Base-by-base conservation (phyloP, 2,113 vertebrate genomes). In the Burhinus bistriatus region DNA sequence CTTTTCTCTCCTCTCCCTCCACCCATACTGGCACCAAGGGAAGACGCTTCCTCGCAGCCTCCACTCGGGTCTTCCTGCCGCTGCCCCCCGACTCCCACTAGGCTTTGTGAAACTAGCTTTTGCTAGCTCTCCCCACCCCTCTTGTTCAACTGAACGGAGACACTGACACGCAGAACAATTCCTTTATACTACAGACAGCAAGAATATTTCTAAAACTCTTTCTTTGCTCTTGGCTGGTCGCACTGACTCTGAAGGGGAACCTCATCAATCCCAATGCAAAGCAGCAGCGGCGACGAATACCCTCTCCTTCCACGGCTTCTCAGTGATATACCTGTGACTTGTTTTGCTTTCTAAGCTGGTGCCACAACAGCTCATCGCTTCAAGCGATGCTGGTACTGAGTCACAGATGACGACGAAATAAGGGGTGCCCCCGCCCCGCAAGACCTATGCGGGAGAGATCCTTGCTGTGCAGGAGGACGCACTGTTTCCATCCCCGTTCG, bases 11-110 rank as follows among this genome's bases (percentile, higher is more conserved):
- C 90, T 57, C 69, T 36, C 71, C 57, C 32, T 45, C 59, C 71
- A 76, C 57, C 51, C 23, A 1, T 12, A 9, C 61, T 32, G 8
- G 92, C 96, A 95, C 87, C 34, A 49, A 82, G 16, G 72, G 85
- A 96, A 95, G 96, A 95, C 0, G 40, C 51, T 95, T 96, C 85
- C 93, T 91, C 38, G 5, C 42, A 90, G 71, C 59, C 75, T 85
- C 86, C 4, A 1, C 64, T 95, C 80, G 38, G 83, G 66, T 71
- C 80, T 86, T 30, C 83, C 82, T 66, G 83, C 49, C 36, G n/a
- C 36, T 57, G 62, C 15, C 57, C 80, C 54, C 42, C 1, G 1
- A 65, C 77, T 88, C 90, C 86, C 89, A 66, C 70, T 0, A 29
- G 80, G 87, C 84, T 77, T 34, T 26, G 44, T 27, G 76, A 78